Conservation (phyloP, 2,797 vertebrate species). For the Phaenicophaeus curvirostris region DNA sequence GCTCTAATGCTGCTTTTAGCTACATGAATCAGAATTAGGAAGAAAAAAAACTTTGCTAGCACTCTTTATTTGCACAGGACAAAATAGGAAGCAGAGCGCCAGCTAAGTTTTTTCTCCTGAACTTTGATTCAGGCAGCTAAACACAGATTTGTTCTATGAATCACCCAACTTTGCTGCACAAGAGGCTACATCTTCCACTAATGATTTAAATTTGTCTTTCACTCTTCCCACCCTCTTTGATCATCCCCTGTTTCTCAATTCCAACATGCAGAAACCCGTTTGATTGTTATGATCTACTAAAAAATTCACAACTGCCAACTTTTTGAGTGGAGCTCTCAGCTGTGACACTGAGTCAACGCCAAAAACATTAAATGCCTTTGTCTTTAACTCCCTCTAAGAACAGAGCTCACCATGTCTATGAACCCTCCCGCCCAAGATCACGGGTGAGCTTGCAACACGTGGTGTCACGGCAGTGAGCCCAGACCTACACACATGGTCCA, state of each 20-base stretch:
- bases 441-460: not conserved
- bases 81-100: not conserved
- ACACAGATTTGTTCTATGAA: slow-evolving; percentile 45
- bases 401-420: not conserved
- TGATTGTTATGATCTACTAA: slow-evolving; percentile 36
- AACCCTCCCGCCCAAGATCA: not conserved
- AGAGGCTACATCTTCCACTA: not conserved
- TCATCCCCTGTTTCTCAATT: slow-evolving; percentile 8
- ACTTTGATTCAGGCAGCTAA: not conserved
- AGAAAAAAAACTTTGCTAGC: not conserved
- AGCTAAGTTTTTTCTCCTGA: not conserved
- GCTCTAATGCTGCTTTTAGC: not conserved
- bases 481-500: not conserved
- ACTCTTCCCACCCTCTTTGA: slow-evolving; percentile 26
- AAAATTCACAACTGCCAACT: slow-evolving; percentile 39
- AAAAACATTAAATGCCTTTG: not conserved
- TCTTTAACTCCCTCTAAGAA: not conserved
- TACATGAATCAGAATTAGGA: not conserved
- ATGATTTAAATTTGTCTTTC: slow-evolving; percentile 27
- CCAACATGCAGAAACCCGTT: not conserved
- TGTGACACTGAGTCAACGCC: slow-evolving; percentile 25
- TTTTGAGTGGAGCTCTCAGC: not conserved
- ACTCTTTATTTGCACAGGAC: not conserved
- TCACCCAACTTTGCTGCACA: not conserved
- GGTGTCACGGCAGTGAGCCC: not conserved